phyloP scores from a whole-genome alignment of 2,888 invertebrate species.

The Melanargia galathea region DNA sequence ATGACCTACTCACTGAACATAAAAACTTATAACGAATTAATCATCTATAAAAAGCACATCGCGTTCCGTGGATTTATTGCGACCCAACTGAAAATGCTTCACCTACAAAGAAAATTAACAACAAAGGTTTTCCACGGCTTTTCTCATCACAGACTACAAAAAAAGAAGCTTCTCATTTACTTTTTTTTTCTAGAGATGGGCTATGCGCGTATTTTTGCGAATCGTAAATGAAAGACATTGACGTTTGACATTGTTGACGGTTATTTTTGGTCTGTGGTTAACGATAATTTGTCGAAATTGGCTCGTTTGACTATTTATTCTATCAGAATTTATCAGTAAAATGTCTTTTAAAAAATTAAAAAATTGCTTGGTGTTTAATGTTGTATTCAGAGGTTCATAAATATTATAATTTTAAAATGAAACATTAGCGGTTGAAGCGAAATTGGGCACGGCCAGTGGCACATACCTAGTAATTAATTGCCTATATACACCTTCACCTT shows the following conservation, averaged over 20 bases:
- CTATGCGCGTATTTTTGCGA: constrained; percentile 9
- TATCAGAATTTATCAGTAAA: no score
- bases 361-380: not conserved
- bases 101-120: constrained; percentile 42
- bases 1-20: constrained; percentile 29
- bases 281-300: not conserved
- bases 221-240: constrained; percentile 19
- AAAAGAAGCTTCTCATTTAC: no score
- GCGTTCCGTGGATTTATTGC: constrained; percentile 23
- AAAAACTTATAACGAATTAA: constrained; percentile 30
- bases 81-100: constrained; percentile 26
- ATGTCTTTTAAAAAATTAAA: not conserved
- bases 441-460: no score
- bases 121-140: constrained; percentile 45
- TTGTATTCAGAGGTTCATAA: not conserved
- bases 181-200: constrained; percentile 33
- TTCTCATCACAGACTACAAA: no score
- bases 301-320: not conserved
- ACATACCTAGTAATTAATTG: constrained; percentile 17
- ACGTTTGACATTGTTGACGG: constrained; percentile 12
- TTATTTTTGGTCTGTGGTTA: not conserved
- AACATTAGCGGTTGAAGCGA: not conserved
- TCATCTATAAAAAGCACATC: constrained; percentile 29
- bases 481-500: constrained; percentile 24
- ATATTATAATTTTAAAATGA: not conserved